phyloP scores from a whole-genome alignment of 2,888 invertebrate genomes.

The Lasioglossum morio region DNA sequence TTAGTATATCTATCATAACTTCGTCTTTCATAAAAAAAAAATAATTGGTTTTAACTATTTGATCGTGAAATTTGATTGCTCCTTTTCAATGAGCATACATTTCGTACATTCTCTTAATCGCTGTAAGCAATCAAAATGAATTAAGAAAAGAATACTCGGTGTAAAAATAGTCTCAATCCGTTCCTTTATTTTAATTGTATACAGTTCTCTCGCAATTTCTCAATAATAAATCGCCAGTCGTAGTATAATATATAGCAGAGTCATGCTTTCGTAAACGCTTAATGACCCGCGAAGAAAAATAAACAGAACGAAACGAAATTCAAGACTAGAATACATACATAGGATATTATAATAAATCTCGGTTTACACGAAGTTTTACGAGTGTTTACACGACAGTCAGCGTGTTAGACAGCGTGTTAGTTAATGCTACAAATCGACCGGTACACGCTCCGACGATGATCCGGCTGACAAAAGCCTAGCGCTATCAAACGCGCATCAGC shows the following conservation, averaged over 20 bases:
- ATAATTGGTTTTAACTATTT: too few relatives aligned
- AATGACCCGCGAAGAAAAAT: background rate
- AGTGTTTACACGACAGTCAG: background rate
- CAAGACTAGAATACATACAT: background rate
- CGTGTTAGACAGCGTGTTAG: background rate
- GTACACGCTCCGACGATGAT: conserved; percentile 1
- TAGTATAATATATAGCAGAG: too few relatives aligned
- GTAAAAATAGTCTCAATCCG: background rate
- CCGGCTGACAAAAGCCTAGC: background rate
- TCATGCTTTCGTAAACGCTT: background rate
- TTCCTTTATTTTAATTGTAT: background rate
- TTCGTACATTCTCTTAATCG: background rate
- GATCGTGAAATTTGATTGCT: too few relatives aligned
- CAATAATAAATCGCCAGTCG: background rate
- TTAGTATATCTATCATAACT: too few relatives aligned
- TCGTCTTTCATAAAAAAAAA: too few relatives aligned
- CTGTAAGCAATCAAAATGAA: background rate
- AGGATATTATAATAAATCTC: background rate
- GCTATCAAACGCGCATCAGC: conserved; percentile 20
- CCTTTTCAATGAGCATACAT: too few relatives aligned
- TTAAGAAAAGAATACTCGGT: background rate
- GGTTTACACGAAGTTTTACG: background rate
- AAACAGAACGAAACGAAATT: background rate
- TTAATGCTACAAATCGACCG: background rate
- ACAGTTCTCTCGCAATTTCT: background rate